Conservation (phyloP, 2,888 invertebrate genomes). For the Epinotia nisella region DNA sequence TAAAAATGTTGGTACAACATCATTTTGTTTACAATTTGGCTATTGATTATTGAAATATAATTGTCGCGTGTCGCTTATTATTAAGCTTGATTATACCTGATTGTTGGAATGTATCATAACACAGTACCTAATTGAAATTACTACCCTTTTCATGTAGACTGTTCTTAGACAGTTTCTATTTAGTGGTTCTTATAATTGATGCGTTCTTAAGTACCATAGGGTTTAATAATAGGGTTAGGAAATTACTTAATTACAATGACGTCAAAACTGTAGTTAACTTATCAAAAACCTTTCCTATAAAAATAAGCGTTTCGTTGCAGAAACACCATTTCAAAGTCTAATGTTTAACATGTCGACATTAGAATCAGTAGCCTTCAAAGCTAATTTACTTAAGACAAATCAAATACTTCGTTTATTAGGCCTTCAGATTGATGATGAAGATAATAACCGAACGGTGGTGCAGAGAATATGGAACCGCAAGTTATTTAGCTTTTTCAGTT, state of each 20-base stretch:
- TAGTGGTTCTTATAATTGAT: not conserved
- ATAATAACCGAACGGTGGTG: conserved; percentile 48
- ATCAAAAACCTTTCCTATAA: not conserved
- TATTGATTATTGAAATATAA: not conserved
- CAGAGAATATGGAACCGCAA: conserved; percentile 51
- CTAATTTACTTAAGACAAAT: conserved; percentile 19
- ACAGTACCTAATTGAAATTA: not conserved
- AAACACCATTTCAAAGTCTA: not conserved
- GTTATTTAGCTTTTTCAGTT: conserved; percentile 50
- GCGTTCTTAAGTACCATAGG: not conserved
- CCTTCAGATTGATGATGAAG: conserved; percentile 51
- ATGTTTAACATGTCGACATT: conserved; percentile 7
- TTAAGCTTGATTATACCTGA: not conserved
- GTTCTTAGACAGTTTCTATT: not conserved
- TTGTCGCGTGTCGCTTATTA: not conserved
- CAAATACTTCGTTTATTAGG: conserved; percentile 48
- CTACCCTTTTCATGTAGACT: not conserved
- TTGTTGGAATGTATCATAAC: not conserved
- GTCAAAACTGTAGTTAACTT: too few relatives aligned
- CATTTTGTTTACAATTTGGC: too few relatives aligned
- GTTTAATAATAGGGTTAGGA: not conserved
- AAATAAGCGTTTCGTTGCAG: not conserved
- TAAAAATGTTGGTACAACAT: not conserved
- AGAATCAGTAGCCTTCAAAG: conserved; percentile 17
- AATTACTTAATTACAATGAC: conserved; percentile 26